A percentile compares a stretch with the other conserved stretches of the same genome.
Evolutionary conservation across 2,888 invertebrate genomes (phyloP).

Genomic region (Hyposoter dolosus): DNA sequence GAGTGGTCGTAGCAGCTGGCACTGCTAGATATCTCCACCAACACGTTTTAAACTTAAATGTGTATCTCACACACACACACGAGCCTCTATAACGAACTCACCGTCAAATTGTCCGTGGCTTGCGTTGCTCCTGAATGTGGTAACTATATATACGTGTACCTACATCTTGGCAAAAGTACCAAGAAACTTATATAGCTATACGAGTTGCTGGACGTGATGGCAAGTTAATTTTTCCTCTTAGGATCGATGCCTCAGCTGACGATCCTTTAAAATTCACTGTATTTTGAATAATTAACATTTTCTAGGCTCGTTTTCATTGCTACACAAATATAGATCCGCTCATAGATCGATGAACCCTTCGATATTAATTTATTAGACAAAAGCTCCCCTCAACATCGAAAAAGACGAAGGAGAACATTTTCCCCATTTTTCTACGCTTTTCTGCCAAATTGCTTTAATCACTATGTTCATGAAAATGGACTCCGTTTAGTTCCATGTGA

Average conservation of each 20-base stretch:
- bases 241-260: not conserved
- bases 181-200: slow-evolving; percentile 18
- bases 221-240: not conserved
- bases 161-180: slow-evolving; percentile 54
- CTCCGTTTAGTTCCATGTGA: not conserved
- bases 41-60: slow-evolving; percentile 33
- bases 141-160: slow-evolving; percentile 23
- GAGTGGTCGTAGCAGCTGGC: slow-evolving; percentile 61
- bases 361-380: not conserved
- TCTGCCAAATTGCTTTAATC: slow-evolving; percentile 60
- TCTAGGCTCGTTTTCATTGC: not conserved
- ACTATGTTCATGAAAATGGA: slow-evolving; percentile 30
- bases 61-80: slow-evolving; percentile 34
- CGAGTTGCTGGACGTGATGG: not conserved
- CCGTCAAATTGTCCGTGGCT: slow-evolving; percentile 25
- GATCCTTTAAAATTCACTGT: not conserved
- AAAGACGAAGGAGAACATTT: not conserved
- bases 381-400: not conserved
- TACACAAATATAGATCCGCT: not conserved
- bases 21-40: slow-evolving; percentile 55
- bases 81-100: slow-evolving; percentile 12
- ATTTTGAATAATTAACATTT: not conserved
- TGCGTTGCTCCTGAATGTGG: slow-evolving; percentile 7
- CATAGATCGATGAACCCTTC: not conserved
- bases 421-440: not conserved